Evolutionary conservation across 2,888 invertebrate genomes (phyloP), one percentile per base, ranked within the genome.

Genomic region (Petrophora chlorosata): DNA sequence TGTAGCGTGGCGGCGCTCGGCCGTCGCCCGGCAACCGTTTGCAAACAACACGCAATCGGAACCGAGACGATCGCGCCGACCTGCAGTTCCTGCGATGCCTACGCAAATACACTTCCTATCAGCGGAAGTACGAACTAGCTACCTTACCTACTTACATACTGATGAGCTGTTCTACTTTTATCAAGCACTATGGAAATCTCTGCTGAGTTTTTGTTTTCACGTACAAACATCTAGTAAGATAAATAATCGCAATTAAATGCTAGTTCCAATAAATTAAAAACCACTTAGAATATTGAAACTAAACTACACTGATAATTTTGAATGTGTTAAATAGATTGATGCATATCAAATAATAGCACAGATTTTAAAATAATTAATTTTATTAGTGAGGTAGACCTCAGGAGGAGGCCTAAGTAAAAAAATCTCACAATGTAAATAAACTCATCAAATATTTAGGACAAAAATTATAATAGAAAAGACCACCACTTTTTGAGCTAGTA

Each of bases 1-100:
- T 82, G 82, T 80, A 71, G 75, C 75, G 75, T 76, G 73, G 70
- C 70, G 68, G 63, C 70, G 66, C 68, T 65, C 61, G 70, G 44
- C 60, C 71, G 88, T 89, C 70, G 69, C 89, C 59, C 53, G 51
- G 89, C 87, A 88, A 89, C 88, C 74, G 79, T 70, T 82, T 76
- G 76, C 82, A 82, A 88, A 88, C 88, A 88, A 80, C 81, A 79
- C 73, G 73, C 71, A 39, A 53, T 53, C 55, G 52, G 50, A 55
- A 57, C 48, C 25, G 30, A 53, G 53, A 49, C 45, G 12, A 44
- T 33, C 23, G 35, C 28, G 25, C 26, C 10, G 19, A 42, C 40
- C 54, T 56, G 59, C 53, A 56, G 43, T 55, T 51, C 47, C 49
- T 59, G 49, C 17, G 35, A 25, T 17, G 12, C 28, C 26, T 41